Base-by-base conservation (phyloP, 2,797 vertebrate genomes). In the Octomys mimax region DNA sequence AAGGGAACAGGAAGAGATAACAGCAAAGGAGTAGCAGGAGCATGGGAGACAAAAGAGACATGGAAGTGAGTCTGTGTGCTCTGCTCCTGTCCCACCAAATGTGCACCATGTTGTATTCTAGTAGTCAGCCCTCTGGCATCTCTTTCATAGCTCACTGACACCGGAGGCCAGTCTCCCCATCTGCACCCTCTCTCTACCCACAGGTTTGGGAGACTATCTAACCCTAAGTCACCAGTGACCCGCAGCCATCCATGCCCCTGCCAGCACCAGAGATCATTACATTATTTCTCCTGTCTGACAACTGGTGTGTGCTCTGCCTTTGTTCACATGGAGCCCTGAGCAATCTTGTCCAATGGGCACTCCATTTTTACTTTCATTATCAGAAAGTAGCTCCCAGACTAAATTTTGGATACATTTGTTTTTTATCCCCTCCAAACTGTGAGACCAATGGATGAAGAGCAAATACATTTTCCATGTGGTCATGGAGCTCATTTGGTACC, bases 341-440 rank as follows among this genome's bases (percentile, higher is more conserved):
- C 1, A 42, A 6, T 7, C 22, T 36, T 91, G 94, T 88, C 19
- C 24, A 42, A 46, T 2, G 57, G 66, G 4, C 26, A 36, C 16
- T 54, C 28, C 24, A 77, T 87, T 94, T 96, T 86, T 33, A 89
- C 64, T 89, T 86, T 87, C 83, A 26, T 31, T 70, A 68, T 61
- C 24, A 80, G 68, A 88, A 87, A 9, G 42, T 52, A 79, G 92
- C 91, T 82, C 64, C 83, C 73, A 91, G 92, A 57, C 61, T 89
- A 1, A 31, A 88, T 87, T 97, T 97, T 7, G 79, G 62, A 95
- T 87, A 61, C 87, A 96, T 52, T 84, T 97, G 73, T 81, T 75
- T 4, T 75, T 94, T 98, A 92, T 2, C 16, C 54, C 14, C 2
- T 16, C 89, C 54, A 82, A 95, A 91, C 36, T 22, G 0, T 89